Evolutionary conservation across 1,140 invertebrate genomes (phyloP).

Genomic region (Papilio glaucus): DNA sequence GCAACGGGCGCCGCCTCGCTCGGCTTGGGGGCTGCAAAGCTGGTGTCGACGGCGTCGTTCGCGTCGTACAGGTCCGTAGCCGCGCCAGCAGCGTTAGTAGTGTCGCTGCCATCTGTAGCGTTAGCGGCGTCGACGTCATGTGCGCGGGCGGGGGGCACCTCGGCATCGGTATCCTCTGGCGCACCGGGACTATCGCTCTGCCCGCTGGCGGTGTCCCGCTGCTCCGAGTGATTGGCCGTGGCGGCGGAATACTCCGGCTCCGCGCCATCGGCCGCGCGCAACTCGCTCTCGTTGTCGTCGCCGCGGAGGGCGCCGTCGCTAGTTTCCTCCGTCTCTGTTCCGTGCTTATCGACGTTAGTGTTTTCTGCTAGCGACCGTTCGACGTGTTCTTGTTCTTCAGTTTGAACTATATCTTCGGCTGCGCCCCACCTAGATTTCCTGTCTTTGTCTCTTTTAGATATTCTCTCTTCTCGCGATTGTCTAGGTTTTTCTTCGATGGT

Average conservation of each 20-base stretch:
- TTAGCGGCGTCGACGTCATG: not conserved
- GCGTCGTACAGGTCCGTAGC: conserved; percentile 60
- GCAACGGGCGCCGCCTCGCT: not conserved
- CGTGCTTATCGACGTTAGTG: not conserved
- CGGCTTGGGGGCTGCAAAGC: conserved; percentile 49
- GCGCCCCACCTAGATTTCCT: conserved; percentile 78
- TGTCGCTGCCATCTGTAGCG: no score
- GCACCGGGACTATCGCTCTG: no score
- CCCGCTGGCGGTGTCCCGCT: no score
- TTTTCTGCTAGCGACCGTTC: not conserved
- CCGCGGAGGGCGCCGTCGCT: not conserved
- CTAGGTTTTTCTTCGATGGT: conserved; percentile 44
- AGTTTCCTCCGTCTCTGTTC: not conserved
- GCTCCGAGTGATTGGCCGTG: no score
- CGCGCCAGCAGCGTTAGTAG: conserved; percentile 17
- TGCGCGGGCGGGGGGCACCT: not conserved
- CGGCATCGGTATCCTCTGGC: not conserved
- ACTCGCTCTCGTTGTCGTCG: not conserved
- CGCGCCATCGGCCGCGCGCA: no score
- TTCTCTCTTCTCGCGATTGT: conserved; percentile 51
- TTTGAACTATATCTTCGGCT: conserved; percentile 53
- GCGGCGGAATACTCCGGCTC: no score
- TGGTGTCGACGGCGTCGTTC: conserved; percentile 59
- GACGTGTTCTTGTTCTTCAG: conserved; percentile 38
- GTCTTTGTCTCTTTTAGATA: conserved; percentile 66